phyloP scores from a whole-genome alignment of 2,113 vertebrate species.

The Austrofundulus limnaeus region DNA sequence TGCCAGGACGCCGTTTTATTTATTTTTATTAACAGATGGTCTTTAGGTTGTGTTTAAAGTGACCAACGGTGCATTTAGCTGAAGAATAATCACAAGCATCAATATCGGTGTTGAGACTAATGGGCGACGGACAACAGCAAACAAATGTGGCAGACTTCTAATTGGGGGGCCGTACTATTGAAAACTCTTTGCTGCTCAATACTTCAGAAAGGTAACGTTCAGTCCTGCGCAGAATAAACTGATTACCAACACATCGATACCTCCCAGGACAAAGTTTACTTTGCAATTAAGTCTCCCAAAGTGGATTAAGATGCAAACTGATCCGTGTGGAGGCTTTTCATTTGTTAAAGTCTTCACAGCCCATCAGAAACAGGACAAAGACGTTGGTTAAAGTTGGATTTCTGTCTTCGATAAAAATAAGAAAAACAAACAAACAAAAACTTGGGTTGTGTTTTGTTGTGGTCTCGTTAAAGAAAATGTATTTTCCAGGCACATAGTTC shows the following conservation, averaged over 20 bases:
- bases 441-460: no score
- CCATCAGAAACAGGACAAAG: no score
- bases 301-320: conserved; percentile 1
- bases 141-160: conserved; percentile 50
- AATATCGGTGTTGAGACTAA: conserved; percentile 51
- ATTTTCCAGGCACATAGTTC: no score
- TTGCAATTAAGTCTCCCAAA: not conserved
- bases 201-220: not conserved
- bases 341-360: no score
- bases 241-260: not conserved
- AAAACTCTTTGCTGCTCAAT: conserved; percentile 19
- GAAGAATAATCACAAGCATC: conserved; percentile 59
- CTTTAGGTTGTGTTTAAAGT: conserved; percentile 48
- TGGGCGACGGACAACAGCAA: conserved; percentile 39
- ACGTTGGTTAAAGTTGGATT: no score
- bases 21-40: conserved; percentile 62
- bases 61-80: conserved; percentile 54
- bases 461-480: no score
- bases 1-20: conserved; percentile 48
- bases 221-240: not conserved
- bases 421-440: no score
- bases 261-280: not conserved
- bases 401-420: no score
- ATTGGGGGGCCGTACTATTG: conserved; percentile 33
- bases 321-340: no score